Base-by-base conservation (phyloP, 2,888 invertebrate species). In the Lathronympha strigana region DNA sequence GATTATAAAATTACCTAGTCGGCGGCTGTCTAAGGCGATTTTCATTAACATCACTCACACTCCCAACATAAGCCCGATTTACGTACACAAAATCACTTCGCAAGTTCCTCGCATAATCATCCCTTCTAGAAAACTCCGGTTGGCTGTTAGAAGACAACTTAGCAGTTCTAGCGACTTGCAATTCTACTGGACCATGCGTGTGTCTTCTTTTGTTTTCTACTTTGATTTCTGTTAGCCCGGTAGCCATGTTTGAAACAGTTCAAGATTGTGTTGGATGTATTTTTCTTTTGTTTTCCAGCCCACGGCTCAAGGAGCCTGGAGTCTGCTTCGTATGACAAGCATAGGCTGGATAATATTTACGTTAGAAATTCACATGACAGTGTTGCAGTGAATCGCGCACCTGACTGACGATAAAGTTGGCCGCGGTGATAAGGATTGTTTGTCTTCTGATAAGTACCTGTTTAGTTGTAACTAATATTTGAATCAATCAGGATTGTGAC, bases 1-100 rank as follows among this genome's bases (percentile, higher is more conserved):
- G n/a, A n/a, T 36, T 1, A 17, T 53, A 13, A 21, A 72, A 71
- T 50, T 64, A 88, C 88, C 83, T 79, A 2, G 82, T 81, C 0
- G 86, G 82, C 1, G 79, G 78, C 17, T 76, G 71, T 9, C 63
- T 51, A 11, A 68, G 43, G 17, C 68, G 23, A 8, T 21, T 11
- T 5, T 74, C 77, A 51, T 71, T 79, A 0, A 89, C 75, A 78
- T 73, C 82, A 43, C 73, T 74, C 19, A 79, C 70, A 74, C 88
- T 90, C 9, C 88, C 89, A 0, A 80, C 82, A 71, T 78, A 91
- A 0, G 83, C 89, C 1, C 76, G 69, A 67, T 91, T 91, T 72
- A 85, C 84, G 71, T 86, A 91, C 60, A 83, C 86, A 76, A 79
- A 88, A 4, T 87, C 81, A 67, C 68, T 77, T 11, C 25, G 25